Conservation (phyloP, 2,888 invertebrate genomes). For the Entomobrya proxima region DNA sequence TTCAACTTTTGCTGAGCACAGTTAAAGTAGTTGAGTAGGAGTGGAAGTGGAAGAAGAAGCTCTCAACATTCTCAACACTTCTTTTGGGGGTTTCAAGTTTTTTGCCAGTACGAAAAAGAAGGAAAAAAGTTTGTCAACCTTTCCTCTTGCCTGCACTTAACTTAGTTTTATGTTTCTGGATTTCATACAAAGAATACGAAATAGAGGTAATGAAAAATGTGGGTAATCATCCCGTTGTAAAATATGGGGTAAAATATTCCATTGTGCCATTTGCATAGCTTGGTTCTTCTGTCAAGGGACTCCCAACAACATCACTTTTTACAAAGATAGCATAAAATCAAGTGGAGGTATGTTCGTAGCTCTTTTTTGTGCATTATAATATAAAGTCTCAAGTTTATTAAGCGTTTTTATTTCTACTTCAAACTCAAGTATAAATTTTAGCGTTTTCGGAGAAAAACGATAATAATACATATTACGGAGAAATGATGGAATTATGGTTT, state of each 20-base stretch:
- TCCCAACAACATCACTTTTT: neutral
- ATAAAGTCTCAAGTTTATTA: neutral
- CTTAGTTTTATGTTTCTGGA: constrained; percentile 48
- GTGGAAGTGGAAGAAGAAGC: constrained; percentile 15
- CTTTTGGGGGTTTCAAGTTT: constrained; percentile 15
- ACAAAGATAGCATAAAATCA: neutral
- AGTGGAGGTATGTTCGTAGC: neutral
- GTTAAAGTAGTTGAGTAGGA: constrained; percentile 18
- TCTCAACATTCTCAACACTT: constrained; percentile 44
- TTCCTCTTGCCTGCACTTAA: constrained; percentile 46
- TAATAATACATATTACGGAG: constrained; percentile 25
- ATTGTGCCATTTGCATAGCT: constrained; percentile 36
- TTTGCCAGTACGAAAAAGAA: constrained; percentile 23
- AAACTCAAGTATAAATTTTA: neutral
- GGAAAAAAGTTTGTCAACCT: constrained; percentile 59
- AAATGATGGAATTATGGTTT: constrained; percentile 55
- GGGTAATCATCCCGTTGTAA: constrained; percentile 56
- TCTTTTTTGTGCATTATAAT: neutral
- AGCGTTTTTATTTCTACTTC: neutral
- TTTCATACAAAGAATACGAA: constrained; percentile 42
- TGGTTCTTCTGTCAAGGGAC: constrained; percentile 33
- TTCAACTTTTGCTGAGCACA: neutral
- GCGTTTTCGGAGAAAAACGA: neutral
- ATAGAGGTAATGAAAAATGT: constrained; percentile 65
- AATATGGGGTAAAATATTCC: constrained; percentile 53